Conservation (phyloP, 2,113 vertebrate species). For the Macquaria ambigua region DNA sequence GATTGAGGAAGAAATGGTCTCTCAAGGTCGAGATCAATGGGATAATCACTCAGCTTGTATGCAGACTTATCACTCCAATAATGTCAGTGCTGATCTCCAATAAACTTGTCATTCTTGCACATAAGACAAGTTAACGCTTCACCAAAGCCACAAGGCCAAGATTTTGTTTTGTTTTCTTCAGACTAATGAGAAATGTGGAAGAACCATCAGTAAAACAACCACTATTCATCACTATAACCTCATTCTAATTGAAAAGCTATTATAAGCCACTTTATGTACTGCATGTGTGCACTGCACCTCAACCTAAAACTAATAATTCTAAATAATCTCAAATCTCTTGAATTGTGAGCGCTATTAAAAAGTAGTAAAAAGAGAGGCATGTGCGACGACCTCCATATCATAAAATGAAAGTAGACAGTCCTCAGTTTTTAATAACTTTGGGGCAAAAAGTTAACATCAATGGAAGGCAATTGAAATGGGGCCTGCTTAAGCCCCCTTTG, state of each 20-base stretch:
- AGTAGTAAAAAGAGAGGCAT: not conserved
- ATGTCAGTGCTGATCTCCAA: constrained; percentile 40
- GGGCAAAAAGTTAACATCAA: constrained; percentile 49
- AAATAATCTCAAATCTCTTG: constrained; percentile 2
- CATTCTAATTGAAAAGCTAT: not conserved
- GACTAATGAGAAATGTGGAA: not conserved
- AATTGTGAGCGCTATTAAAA: not conserved
- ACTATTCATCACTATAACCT: not conserved
- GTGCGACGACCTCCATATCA: not conserved
- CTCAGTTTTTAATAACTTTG: constrained; percentile 37
- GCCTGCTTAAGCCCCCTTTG: constrained; percentile 32
- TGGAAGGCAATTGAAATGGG: constrained; percentile 51
- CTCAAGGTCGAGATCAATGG: constrained; percentile 45
- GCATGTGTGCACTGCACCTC: not conserved
- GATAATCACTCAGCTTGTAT: constrained; percentile 27
- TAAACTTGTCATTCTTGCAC: constrained; percentile 43
- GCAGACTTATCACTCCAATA: constrained; percentile 27
- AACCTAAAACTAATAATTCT: not conserved
- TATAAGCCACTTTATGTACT: not conserved
- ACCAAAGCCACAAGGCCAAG: not conserved
- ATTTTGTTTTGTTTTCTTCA: not conserved
- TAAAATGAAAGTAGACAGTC: constrained; percentile 39
- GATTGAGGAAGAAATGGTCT: constrained; percentile 41
- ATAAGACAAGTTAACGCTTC: not conserved
- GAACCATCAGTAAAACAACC: not conserved